Base-by-base conservation (phyloP, 2,888 invertebrate species). In the Phortica magna region DNA sequence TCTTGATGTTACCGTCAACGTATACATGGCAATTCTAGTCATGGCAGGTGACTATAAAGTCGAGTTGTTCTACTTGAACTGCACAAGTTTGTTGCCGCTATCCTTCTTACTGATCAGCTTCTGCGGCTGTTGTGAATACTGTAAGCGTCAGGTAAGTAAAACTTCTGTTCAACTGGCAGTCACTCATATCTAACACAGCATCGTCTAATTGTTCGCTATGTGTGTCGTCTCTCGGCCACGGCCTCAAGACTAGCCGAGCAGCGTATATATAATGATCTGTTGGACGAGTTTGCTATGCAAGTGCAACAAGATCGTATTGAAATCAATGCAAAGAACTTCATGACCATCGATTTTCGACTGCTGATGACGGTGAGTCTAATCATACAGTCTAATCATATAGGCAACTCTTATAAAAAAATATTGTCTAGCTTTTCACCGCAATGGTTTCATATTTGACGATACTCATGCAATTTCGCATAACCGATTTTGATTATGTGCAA, bases 371-470 rank as follows among this genome's bases (percentile, higher is more conserved):
- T 90, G 41, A 7, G 82, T 80, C 0, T 7, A n/a, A n/a, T n/a
- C 0, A 10, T 19, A 43, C 7, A 65, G 7, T 42, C 39, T 19
- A 71, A 39, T 19, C 12, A 7, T 67, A 22, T 65, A 19, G 2
- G 9, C 10, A 64, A 43, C n/a, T 43, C n/a, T 42, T 42, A 42
- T 31, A 61, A 0, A 12, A 43, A 9, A 71, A 10, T n/a, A 7
- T 57, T n/a, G 9, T 65, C 9, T 73, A 89, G 89, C 84, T 89
- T 14, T 82, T 83, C 7, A 81, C 87, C 7, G 87, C 85, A 10
- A 82, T 85, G 77, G 85, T 84, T 0, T 88, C 89, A 5, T 88
- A 89, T 76, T 61, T 89, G 19, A 84, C 89, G 31, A 84, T 89
- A n/a, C 74, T 89, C 0, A 80, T 89, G 80, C 89, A 89, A 77